Evolutionary conservation across 2,888 invertebrate species (phyloP).

Genomic region (Thelaira solivaga): DNA sequence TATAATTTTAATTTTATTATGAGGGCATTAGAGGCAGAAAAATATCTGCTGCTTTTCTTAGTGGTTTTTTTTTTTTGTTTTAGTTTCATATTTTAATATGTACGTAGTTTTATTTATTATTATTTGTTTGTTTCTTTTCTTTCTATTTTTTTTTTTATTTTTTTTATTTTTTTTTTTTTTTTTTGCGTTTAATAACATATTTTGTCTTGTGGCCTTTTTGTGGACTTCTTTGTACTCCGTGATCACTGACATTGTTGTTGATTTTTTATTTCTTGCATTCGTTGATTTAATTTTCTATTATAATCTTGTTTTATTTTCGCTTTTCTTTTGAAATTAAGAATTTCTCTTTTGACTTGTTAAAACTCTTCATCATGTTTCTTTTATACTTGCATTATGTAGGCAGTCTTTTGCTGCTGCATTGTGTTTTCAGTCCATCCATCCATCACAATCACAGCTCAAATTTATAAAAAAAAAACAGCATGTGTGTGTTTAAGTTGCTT

Average conservation of each 20-base stretch:
- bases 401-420: conserved; percentile 51
- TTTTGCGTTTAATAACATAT: background rate
- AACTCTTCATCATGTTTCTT: conserved; percentile 21
- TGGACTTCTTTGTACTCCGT: conserved; percentile 3
- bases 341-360: background rate
- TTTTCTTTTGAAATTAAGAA: conserved; percentile 5
- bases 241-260: conserved; percentile 30
- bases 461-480: conserved; percentile 3
- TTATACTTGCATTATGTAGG: conserved; percentile 35
- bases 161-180: conserved; percentile 2
- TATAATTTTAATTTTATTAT: conserved; percentile 53
- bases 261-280: conserved; percentile 35
- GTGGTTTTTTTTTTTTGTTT: background rate
- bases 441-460: background rate
- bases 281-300: conserved; percentile 8
- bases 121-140: no score
- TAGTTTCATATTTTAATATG: conserved; percentile 3
- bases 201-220: conserved; percentile 5
- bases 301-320: background rate
- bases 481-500: conserved; percentile 10
- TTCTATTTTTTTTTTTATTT: no score
- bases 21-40: conserved; percentile 10
- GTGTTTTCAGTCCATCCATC: conserved; percentile 9
- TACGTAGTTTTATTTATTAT: no score
- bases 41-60: conserved; percentile 20